These are phyloP conservation scores for Euglossa dilemma DNA, from an alignment of 1,140 invertebrate genomes.

Conservation along the genomic window DNA sequence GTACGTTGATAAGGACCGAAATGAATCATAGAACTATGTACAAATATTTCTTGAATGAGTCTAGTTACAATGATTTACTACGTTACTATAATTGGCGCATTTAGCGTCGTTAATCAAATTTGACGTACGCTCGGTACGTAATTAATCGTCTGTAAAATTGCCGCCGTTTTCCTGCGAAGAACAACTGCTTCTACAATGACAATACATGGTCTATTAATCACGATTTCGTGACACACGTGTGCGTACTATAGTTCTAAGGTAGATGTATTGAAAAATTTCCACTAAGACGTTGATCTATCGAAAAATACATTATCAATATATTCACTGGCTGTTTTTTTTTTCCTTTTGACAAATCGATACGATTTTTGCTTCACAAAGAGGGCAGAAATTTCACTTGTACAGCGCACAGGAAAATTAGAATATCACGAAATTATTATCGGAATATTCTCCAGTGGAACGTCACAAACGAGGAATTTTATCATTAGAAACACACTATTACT, in stretches of 20 bases:
- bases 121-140: too few relatives aligned
- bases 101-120: neutral
- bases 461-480: neutral
- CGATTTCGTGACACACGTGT: neutral
- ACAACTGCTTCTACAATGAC: neutral
- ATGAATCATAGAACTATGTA: constrained; percentile 66
- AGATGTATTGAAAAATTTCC: neutral
- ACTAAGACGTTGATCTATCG: too few relatives aligned
- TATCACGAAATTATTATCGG: too few relatives aligned
- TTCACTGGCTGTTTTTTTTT: too few relatives aligned
- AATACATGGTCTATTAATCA: neutral
- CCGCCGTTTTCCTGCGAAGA: neutral
- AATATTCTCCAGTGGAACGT: neutral
- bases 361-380: neutral
- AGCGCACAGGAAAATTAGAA: neutral
- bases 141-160: neutral
- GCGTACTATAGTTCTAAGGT: neutral
- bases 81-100: neutral
- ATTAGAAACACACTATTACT: neutral
- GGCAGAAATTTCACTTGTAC: neutral
- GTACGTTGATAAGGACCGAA: constrained; percentile 53
- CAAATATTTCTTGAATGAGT: constrained; percentile 64
- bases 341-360: too few relatives aligned
- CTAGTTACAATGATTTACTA: constrained; percentile 27
- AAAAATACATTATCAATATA: too few relatives aligned